Evolutionary conservation across 1,140 invertebrate species (phyloP), one percentile per base, ranked within the genome.

Genomic region (Temnothorax nylanderi): DNA sequence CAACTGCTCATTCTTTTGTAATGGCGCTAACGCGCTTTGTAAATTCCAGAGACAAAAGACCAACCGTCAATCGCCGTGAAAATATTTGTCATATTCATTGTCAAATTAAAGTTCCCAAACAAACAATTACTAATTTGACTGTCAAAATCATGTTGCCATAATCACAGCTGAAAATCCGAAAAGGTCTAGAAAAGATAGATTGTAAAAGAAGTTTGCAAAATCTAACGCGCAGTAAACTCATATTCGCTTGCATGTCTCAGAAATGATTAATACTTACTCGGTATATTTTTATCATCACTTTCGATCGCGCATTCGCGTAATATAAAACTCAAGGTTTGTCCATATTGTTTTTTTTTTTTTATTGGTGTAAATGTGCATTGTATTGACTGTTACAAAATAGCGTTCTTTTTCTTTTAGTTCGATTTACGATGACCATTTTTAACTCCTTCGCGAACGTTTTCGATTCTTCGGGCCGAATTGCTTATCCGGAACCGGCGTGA

Each of bases 261-360:
- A 49, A 47, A 47, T 16, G 10, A 49, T 67, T 41, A 41, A 44
- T 44, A 21, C n/a, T 67, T 65, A 2, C 60, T 65, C 21, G 34
- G n/a, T 21, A 44, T 21, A 67, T n/a, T 11, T 67, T 44, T 67
- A 67, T 67, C n/a, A 64, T 64, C 34, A 7, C 34, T 67, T 67
- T 41, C 4, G 4, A 65, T 65, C 8, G 60, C 18, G 8, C 11
- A 32, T 34, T 62, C 16, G 11, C 26, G 13, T 62, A 34, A 32
- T 62, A 34, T 62, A 18, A 62, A 34, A 34, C 13, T 62, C 5
- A 34, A 62, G 18, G 16, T 32, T 60, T 34, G 32, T 18, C 34
- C 3, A 62, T 7, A 34, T 18, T 60, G 10, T 32, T 34, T 64
- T 64, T 37, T n/a, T 18, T 34, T 62, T 34, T 34, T 34, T 37